Conservation (phyloP, 92 coral and sea anemone genomes). For the Palythoa grandis region DNA sequence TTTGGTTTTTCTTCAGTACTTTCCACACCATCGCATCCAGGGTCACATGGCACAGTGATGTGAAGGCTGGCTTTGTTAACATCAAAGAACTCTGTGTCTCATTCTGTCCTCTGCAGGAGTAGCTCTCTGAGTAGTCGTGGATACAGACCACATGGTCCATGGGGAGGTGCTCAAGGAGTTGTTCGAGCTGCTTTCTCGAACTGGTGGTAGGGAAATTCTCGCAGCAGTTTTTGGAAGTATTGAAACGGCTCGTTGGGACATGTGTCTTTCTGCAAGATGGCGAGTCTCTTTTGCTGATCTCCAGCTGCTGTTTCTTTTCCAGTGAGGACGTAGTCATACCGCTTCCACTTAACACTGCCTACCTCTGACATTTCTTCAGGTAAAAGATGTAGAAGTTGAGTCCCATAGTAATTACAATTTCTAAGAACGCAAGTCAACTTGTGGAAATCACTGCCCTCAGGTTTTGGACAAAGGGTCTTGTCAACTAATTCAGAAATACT, state of each 20-base stretch:
- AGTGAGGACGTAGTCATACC: not conserved
- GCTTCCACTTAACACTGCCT: conserved; percentile 28
- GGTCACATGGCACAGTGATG: not conserved
- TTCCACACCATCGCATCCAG: too few relatives aligned
- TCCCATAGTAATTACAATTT: conserved; percentile 30
- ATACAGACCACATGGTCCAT: conserved; percentile 12
- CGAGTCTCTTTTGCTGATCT: too few relatives aligned
- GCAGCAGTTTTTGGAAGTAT: conserved; percentile 33
- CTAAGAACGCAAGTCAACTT: conserved; percentile 20
- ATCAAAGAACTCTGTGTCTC: conserved; percentile 12
- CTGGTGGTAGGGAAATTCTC: conserved; percentile 34
- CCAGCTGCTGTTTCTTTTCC: too few relatives aligned
- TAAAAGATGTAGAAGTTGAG: conserved; percentile 7
- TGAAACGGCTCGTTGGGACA: conserved; percentile 36
- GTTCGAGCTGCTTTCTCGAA: conserved; percentile 29
- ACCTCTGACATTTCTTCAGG: conserved; percentile 36
- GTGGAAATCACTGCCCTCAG: conserved; percentile 38
- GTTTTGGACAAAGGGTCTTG: conserved; percentile 30
- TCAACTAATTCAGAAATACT: not conserved
- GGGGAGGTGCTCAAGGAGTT: conserved; percentile 42
- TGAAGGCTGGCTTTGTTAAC: not conserved
- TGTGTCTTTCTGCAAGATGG: conserved; percentile 1
- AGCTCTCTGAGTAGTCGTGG: conserved; percentile 53
- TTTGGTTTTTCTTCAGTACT: too few relatives aligned
- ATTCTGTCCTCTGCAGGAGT: conserved; percentile 35